Base-by-base conservation (phyloP, 2,797 vertebrate species). In the Coregonus ussuriensis region DNA sequence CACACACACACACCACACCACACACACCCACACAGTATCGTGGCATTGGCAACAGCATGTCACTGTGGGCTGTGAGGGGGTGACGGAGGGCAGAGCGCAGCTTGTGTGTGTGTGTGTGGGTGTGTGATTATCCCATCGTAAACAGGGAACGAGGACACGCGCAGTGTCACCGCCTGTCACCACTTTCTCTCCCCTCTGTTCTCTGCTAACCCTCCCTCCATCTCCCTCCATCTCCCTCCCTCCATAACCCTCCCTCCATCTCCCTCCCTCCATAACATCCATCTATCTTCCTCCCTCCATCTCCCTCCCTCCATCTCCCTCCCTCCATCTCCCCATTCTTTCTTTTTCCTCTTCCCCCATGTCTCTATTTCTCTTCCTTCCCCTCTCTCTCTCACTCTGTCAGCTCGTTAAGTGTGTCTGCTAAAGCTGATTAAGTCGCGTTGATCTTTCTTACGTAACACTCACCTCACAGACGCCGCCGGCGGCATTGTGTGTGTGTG, bases 401-500 rank as follows among this genome's bases (percentile, higher is more conserved):
- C 77, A 89, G 90, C 89, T 92, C 84, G 86, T 93, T 93, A 93
- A 93, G 89, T 88, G 87, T 67, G 86, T 88, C 91, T 90, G 80
- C 85, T 82, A 91, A 93, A 93, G 92, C 91, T 91, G 91, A 91
- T 93, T 93, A 92, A 88, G 89, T 84, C 81, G 82, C 83, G 89
- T 89, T 91, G 91, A 91, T 91, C 92, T 83, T 84, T 82, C 86
- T 93, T 93, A 91, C 59, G 25, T 88, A 92, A 35, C 84, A 81
- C 81, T 89, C 87, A 91, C 91, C 89, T 92, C 85, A 29, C 82
- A 81, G 88, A 91, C 84, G 59, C 82, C 35, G 52, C 81, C 75
- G 67, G 67, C 37, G 35, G 73, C 75, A 77, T 73, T 81, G 74
- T 74, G 88, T 82, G 82, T 67, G 53, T 75, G 41, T 77, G 3